Base-by-base conservation (phyloP, 2,113 vertebrate genomes). In the Cygnus buccinator region DNA sequence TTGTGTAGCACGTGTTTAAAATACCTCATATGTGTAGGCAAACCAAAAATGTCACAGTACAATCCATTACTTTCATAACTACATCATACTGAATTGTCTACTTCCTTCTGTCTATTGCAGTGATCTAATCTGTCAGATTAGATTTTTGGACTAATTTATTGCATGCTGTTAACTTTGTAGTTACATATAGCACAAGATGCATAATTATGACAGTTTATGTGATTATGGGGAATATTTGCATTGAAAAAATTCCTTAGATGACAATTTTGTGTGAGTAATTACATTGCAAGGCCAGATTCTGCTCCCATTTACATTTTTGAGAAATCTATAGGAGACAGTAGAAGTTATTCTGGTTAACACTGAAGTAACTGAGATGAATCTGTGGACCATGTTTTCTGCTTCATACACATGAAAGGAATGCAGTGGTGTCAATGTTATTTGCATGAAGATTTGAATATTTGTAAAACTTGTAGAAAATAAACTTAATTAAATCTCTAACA, bases 401-500 rank as follows among this genome's bases (percentile, higher is more conserved):
- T 75, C 31, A 11, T 31, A 28, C 48, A 21, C 8, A 15, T 20
- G 8, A 58, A 73, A 54, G 35, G 29, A 50, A 58, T 13, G 19
- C 48, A 21, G 10, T 81, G 39, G 15, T 77, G 65, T 59, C 61
- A 28, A 13, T 85, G 72, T n/a, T 55, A 48, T 44, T 73, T 57
- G 20, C 33, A 12, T 50, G 37, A 87, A 73, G 33, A 73, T 86
- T 62, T 37, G 68, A 80, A 25, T 48, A 57, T 85, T 83, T 77
- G 39, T 54, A 83, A 87, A 83, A 41, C 58, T 83, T 50, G 54
- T 37, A 65, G 35, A 70, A 93, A 85, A 87, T 54, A 68, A 90
- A 86, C 33, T 72, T 84, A 89, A 89, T 96, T 91, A 85, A 88
- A 44, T 66, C 75, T 54, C 44, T 91, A 85, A 66, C 62, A 43